Evolutionary conservation across 2,888 invertebrate genomes (phyloP).

Genomic region (Heliconius sara): DNA sequence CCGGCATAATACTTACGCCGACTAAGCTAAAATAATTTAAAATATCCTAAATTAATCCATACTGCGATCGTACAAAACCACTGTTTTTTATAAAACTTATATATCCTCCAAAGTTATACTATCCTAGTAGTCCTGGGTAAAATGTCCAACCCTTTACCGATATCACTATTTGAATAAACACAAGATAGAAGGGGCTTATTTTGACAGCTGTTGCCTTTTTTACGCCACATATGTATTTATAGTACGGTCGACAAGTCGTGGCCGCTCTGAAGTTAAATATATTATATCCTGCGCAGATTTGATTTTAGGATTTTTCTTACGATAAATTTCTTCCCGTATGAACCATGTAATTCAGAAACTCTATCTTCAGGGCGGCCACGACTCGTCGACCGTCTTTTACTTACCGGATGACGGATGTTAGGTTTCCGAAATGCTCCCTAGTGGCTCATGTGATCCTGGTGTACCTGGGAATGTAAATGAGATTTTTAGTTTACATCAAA

Average conservation of each 20-base stretch:
- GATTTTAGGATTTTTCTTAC: background rate
- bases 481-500: background rate
- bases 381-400: background rate
- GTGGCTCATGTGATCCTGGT: slow-evolving; percentile 13
- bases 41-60: background rate
- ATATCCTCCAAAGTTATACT: slow-evolving; percentile 6
- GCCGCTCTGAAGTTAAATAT: background rate
- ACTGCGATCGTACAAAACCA: background rate
- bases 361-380: background rate
- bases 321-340: background rate
- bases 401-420: background rate
- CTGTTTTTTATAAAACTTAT: background rate
- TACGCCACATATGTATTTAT: background rate
- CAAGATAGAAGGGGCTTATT: background rate
- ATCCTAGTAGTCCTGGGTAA: slow-evolving; percentile 11
- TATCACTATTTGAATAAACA: slow-evolving; percentile 15
- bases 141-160: slow-evolving; percentile 11
- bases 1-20: too few species aligned
- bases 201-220: slow-evolving; percentile 25
- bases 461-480: slow-evolving; percentile 7
- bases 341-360: background rate
- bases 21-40: too few species aligned
- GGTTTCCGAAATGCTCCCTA: background rate
- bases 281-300: background rate
- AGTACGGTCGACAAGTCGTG: background rate